Evolutionary conservation across 2,888 invertebrate genomes (phyloP).

Genomic region (Heliconius charithonia): DNA sequence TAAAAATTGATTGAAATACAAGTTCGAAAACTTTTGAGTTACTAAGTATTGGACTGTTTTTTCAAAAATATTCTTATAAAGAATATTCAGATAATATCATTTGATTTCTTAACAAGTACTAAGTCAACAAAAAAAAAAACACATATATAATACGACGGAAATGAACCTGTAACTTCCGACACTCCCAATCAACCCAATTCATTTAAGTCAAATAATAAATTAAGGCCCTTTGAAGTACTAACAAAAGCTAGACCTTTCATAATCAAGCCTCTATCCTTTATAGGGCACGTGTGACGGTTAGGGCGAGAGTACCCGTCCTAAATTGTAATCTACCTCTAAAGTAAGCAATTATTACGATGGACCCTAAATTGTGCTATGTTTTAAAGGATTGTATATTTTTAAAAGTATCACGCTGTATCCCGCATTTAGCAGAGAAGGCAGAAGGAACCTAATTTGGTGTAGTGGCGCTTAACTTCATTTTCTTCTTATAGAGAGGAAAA

Average conservation of each 20-base stretch:
- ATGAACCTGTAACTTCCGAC: neutral
- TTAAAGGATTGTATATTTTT: no score
- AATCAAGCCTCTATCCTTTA: constrained; percentile 5
- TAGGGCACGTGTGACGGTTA: constrained; percentile 12
- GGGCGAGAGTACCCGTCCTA: neutral
- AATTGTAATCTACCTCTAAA: neutral
- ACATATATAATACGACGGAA: neutral
- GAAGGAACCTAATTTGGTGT: no score
- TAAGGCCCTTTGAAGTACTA: neutral
- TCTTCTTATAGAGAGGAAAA: no score
- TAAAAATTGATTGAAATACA: no score
- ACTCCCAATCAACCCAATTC: neutral
- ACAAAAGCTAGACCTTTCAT: constrained; percentile 11
- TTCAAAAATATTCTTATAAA: no score
- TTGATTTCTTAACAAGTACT: no score
- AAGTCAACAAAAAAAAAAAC: neutral
- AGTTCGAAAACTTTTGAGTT: no score
- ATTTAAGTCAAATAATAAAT: neutral
- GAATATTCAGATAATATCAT: no score
- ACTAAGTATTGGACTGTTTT: neutral
- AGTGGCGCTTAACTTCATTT: no score
- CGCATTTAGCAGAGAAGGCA: no score
- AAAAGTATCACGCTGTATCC: no score
- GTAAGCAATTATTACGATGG: neutral
- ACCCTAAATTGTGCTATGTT: no score